These are phyloP conservation scores for Sturnira hondurensis DNA, from an alignment of 2,113 vertebrate genomes.

Conservation along the genomic window DNA sequence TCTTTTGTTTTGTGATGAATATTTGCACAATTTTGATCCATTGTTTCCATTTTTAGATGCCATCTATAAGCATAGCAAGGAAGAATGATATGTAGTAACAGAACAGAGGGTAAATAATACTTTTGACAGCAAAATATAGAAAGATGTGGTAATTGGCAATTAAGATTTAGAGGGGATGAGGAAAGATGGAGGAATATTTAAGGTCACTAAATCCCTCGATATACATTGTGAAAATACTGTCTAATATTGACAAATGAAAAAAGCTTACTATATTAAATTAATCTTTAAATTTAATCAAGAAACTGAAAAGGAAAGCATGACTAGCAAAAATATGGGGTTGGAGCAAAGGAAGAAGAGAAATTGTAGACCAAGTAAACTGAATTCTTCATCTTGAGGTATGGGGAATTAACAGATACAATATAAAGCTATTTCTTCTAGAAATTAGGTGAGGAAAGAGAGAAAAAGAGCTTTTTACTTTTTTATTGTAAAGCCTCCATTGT, in stretches of 20 bases:
- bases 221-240: not conserved
- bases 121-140: not conserved
- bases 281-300: not conserved
- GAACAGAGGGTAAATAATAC: not conserved
- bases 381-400: not conserved
- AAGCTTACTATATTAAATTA: not conserved
- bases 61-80: not conserved
- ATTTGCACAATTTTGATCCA: not conserved
- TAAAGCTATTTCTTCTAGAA: not conserved
- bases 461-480: not conserved
- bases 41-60: constrained; percentile 5
- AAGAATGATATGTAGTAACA: not conserved
- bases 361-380: not conserved
- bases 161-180: not conserved
- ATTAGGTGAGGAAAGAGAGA: not conserved
- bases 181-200: not conserved
- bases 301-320: not conserved
- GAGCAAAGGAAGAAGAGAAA: not conserved
- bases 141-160: not conserved
- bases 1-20: not conserved
- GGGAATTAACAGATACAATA: not conserved
- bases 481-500: not conserved
- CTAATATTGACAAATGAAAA: not conserved
- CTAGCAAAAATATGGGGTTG: not conserved
- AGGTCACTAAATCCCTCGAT: not conserved